phyloP scores from a whole-genome alignment of 2,113 vertebrate genomes.

The Sylvietta virens region DNA sequence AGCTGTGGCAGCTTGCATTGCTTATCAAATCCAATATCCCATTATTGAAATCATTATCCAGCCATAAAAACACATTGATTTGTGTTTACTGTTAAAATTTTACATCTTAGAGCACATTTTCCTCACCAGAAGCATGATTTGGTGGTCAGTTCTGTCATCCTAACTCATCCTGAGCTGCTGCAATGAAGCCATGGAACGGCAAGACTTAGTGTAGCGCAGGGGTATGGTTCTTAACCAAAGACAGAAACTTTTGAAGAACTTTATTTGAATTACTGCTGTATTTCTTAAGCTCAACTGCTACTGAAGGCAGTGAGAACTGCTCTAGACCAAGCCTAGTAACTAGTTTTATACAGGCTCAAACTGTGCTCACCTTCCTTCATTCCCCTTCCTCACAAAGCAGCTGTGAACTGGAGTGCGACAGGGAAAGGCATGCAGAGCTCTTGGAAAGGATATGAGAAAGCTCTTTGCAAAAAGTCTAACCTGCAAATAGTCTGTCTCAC shows the following conservation, averaged over 20 bases:
- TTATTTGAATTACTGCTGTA: neutral
- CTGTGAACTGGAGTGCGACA: neutral
- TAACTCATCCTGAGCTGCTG: neutral
- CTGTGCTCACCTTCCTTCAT: neutral
- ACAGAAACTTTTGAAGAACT: neutral
- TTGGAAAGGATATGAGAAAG: neutral
- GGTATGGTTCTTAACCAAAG: neutral
- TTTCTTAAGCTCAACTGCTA: neutral
- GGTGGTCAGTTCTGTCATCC: neutral
- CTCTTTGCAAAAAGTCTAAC: neutral
- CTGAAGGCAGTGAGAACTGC: neutral
- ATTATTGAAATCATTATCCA: conserved; percentile 20
- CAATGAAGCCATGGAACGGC: neutral
- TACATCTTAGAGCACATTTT: neutral
- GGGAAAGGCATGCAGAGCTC: neutral
- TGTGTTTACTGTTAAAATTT: conserved; percentile 32
- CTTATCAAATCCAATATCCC: conserved; percentile 20
- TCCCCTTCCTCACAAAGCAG: neutral
- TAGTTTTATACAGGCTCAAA: neutral
- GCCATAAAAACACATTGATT: neutral
- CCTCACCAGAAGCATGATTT: neutral
- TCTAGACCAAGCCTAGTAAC: neutral
- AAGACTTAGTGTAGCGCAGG: neutral
- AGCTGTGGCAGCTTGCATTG: neutral
- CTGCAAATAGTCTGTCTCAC: neutral